phyloP scores from a whole-genome alignment of 2,113 vertebrate genomes.

The Myodes glareolus region DNA sequence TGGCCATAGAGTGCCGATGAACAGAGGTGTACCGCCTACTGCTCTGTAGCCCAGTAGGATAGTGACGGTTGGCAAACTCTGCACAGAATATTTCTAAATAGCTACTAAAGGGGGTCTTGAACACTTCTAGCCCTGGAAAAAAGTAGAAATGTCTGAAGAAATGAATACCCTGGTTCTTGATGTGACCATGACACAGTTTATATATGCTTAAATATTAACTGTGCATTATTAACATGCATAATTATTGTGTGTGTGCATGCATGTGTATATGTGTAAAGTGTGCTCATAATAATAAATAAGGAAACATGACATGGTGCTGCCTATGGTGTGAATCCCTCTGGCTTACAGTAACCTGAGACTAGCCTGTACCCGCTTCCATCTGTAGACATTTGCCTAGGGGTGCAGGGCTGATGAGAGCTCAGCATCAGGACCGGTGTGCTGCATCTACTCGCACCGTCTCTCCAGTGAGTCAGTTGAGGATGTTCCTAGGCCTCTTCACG shows the following conservation, averaged over 20 bases:
- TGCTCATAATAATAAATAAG: background rate
- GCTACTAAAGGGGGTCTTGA: background rate
- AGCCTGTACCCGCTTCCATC: background rate
- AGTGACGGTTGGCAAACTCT: background rate
- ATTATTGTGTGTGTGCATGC: background rate
- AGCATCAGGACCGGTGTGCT: background rate
- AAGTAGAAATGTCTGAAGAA: background rate
- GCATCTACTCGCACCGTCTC: background rate
- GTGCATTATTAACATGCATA: background rate
- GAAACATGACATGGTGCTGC: background rate
- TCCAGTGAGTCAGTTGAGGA: background rate
- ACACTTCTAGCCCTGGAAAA: background rate
- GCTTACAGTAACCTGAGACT: background rate
- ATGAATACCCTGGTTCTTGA: background rate
- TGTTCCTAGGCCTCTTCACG: background rate
- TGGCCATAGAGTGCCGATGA: too few relatives aligned
- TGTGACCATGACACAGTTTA: background rate
- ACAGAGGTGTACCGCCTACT: background rate
- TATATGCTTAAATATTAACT: background rate
- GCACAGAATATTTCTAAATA: background rate
- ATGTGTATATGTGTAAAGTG: too few relatives aligned
- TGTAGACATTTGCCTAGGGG: background rate
- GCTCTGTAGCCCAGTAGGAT: too few relatives aligned
- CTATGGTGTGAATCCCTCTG: background rate
- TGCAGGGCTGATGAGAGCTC: background rate